phyloP scores from a whole-genome alignment of 2,797 vertebrate genomes.

The Malacoctenus gilli region DNA sequence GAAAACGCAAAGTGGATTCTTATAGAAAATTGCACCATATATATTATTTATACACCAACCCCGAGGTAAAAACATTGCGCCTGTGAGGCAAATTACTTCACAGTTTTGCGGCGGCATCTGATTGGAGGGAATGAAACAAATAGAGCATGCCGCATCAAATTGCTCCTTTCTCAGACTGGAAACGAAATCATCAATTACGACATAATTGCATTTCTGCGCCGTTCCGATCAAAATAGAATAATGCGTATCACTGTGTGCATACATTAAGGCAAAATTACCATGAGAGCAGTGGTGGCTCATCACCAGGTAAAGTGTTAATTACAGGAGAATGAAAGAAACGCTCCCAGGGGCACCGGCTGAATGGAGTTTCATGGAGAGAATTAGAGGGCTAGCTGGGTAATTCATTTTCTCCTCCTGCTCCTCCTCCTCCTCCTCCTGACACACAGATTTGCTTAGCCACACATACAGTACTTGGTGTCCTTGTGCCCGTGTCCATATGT shows the following conservation, averaged over 20 bases:
- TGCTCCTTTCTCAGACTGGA: slow-evolving; percentile 38
- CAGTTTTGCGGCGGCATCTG: slow-evolving; percentile 12
- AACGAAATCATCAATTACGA: slow-evolving; percentile 28
- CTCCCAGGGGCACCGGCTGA: slow-evolving; percentile 42
- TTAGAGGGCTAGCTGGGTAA: slow-evolving; percentile 30
- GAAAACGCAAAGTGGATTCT: background rate
- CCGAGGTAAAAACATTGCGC: background rate
- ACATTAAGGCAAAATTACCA: slow-evolving; percentile 46
- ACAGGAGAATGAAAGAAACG: slow-evolving; percentile 49
- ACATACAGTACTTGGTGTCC: background rate
- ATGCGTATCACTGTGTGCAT: slow-evolving; percentile 26
- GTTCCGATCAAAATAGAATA: slow-evolving; percentile 33
- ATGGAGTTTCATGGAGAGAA: slow-evolving; percentile 42
- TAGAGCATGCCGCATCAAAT: slow-evolving; percentile 13
- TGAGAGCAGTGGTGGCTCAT: slow-evolving; percentile 31
- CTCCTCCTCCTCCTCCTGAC: background rate
- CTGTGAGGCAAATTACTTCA: slow-evolving; percentile 4
- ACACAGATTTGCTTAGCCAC: background rate
- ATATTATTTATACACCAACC: background rate
- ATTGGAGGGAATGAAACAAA: slow-evolving; percentile 16
- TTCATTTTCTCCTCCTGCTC: slow-evolving; percentile 24
- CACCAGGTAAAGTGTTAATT: slow-evolving; percentile 62
- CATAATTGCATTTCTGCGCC: slow-evolving; percentile 37
- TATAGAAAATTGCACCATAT: background rate
- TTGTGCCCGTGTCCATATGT: background rate